Base-by-base conservation (phyloP, 2,888 invertebrate species). In the Aphodius granarius region DNA sequence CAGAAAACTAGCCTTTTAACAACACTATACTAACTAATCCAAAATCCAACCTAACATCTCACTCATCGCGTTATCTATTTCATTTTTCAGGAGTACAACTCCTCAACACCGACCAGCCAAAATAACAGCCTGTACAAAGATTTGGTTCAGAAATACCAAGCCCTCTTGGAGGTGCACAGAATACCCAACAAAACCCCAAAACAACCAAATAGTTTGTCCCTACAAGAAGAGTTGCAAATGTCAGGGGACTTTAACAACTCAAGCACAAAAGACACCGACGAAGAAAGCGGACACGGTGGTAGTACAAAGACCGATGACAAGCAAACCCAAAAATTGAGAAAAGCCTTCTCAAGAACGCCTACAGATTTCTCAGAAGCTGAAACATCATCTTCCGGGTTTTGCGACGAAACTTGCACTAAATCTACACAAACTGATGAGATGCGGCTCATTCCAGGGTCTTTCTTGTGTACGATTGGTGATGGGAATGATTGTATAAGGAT, bases 401-500 rank as follows among this genome's bases (percentile, higher is more conserved):
- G 93, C 0, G 96, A 95, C 83, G 95, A 95, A 86, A 95, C 94
- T 0, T 93, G 93, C 85, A 94, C 94, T 86, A 95, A 95, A 84
- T 90, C 90, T 1, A 95, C 95, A 3, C 95, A 96, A 84, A 96
- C 95, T 0, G 95, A 95, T 78, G 91, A 90, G 63, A 89, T 93
- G 13, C 19, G 68, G 22, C 18, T 68, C 1, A 68, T 21, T n/a
- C 92, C 93, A 0, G 95, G 95, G n/a, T 94, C 94, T 16, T 94
- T 95, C 86, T 88, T 95, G 72, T 95, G 95, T 87, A 94, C 94
- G 0, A 95, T 95, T 78, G 94, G 93, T 73, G 95, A 95, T 84
- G 95, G 95, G 13, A 95, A 95, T 81, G 94, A 95, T 84, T 95
- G 94, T 85, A 93, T 94, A 80, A 94, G 95, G 85, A 95, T 94